These are phyloP conservation scores for Spilosoma lubricipeda DNA, from an alignment of 2,888 invertebrate species.

Conservation along the genomic window DNA sequence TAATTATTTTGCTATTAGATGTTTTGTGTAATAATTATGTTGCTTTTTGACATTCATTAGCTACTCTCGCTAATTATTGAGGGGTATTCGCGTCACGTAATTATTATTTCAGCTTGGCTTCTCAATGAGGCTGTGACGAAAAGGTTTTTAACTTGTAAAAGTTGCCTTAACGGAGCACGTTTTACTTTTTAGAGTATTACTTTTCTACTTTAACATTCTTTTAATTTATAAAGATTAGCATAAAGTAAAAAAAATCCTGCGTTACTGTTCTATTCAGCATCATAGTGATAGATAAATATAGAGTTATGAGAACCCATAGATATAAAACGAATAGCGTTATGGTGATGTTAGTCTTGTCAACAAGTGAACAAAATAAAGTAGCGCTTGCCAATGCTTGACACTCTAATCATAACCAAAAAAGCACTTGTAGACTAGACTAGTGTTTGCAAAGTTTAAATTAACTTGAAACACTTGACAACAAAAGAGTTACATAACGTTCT, in stretches of 20 bases:
- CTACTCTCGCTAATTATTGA: constrained; percentile 50
- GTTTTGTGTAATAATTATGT: constrained; percentile 24
- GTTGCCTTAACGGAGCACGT: constrained; percentile 35
- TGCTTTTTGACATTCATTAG: constrained; percentile 46
- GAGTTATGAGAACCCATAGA: background rate
- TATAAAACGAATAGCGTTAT: background rate
- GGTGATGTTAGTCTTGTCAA: too few species aligned
- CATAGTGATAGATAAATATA: background rate
- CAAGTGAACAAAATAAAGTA: too few species aligned
- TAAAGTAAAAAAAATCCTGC: constrained; percentile 35
- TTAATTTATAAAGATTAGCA: constrained; percentile 50
- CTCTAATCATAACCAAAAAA: too few species aligned
- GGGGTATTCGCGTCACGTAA: constrained; percentile 55
- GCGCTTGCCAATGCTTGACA: too few species aligned
- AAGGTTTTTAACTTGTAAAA: constrained; percentile 55
- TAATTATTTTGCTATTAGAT: constrained; percentile 40
- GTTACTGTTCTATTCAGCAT: background rate
- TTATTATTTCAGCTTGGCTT: constrained; percentile 49
- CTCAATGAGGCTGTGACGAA: constrained; percentile 55
- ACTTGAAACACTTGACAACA: too few species aligned
- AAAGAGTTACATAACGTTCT: too few species aligned
- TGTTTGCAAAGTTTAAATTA: too few species aligned
- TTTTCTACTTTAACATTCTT: constrained; percentile 44
- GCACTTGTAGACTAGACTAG: too few species aligned
- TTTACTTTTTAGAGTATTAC: constrained; percentile 35